Evolutionary conservation across 1,140 invertebrate genomes (phyloP).

Genomic region (Conus betulinus): DNA sequence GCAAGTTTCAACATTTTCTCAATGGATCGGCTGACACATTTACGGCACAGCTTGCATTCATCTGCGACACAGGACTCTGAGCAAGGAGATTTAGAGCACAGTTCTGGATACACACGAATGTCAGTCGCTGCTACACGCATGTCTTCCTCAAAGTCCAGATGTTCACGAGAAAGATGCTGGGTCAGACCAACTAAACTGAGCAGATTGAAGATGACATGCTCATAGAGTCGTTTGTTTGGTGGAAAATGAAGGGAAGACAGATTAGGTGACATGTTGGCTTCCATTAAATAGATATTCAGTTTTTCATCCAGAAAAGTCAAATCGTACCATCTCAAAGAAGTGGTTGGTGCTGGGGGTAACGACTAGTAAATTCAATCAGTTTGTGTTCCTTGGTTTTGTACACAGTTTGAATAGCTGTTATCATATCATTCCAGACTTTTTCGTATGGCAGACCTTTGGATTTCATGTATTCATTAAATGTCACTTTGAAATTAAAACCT

Average conservation of each 20-base stretch:
- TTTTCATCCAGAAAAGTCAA: conserved; percentile 94
- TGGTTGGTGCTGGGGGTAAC: conserved; percentile 78
- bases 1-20: conserved; percentile 81
- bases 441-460: conserved; percentile 83
- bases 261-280: conserved; percentile 99
- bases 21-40: conserved; percentile 83
- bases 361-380: conserved; percentile 70
- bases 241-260: conserved; percentile 94
- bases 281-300: conserved; percentile 91
- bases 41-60: conserved; percentile 86
- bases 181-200: conserved; percentile 87
- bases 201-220: conserved; percentile 93
- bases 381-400: conserved; percentile 85
- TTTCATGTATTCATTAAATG: conserved; percentile 88
- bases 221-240: conserved; percentile 91
- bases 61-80: conserved; percentile 21
- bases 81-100: conserved; percentile 79
- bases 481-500: conserved; percentile 90
- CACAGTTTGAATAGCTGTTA: conserved; percentile 86
- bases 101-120: conserved; percentile 84
- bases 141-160: conserved; percentile 75
- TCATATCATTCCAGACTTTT: conserved; percentile 88
- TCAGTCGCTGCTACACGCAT: conserved; percentile 89
- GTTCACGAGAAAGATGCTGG: conserved; percentile 67
- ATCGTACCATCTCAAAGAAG: conserved; percentile 96